A percentile compares a stretch with the other conserved stretches of the same genome.
Conservation (phyloP, 2,888 invertebrate genomes). For the Siphlonurus alternatus region DNA sequence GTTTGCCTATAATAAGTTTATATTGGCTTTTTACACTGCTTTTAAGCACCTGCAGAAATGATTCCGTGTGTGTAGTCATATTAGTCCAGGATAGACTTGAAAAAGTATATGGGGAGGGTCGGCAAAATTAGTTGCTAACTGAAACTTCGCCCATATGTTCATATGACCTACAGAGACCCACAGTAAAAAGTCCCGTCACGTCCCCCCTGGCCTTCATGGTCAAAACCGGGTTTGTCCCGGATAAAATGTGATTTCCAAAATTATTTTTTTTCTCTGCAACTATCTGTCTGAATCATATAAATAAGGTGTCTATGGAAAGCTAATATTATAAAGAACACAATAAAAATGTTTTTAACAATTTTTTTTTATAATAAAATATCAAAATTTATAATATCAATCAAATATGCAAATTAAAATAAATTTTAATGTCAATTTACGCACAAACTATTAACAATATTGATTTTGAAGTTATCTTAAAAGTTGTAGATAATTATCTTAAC, state of each 20-base stretch:
- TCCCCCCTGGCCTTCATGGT: background rate
- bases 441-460: no score
- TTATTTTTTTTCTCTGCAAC: background rate
- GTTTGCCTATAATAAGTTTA: no score
- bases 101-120: no score
- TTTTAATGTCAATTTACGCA: no score
- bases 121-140: background rate
- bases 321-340: background rate
- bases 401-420: no score
- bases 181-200: background rate
- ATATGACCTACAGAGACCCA: background rate
- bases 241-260: background rate
- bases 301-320: background rate
- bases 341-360: background rate
- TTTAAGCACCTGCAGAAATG: no score
- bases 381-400: no score
- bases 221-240: background rate
- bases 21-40: no score
- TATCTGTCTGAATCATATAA: background rate
- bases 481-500: background rate
- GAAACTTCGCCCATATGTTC: background rate
- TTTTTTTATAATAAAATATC: background rate
- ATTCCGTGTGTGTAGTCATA: no score
- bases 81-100: no score
- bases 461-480: background rate